Conservation (phyloP, 2,113 vertebrate species). For the Triplophysa tibetana region DNA sequence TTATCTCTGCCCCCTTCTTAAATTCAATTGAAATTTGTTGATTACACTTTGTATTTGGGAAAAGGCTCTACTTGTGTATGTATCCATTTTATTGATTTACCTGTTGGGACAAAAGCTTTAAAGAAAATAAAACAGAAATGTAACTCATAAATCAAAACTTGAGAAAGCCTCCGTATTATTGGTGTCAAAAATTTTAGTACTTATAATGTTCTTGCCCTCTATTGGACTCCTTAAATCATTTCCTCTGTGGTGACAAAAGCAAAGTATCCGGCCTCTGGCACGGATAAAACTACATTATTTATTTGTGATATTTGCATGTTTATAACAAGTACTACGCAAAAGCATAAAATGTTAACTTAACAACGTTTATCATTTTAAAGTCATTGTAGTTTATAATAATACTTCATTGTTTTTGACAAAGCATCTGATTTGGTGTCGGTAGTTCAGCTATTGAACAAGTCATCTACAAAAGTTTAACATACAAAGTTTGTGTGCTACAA, state of each 20-base stretch:
- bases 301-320: neutral
- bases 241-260: no score
- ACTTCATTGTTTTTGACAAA: slow-evolving; percentile 60
- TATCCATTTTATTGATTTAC: no score
- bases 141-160: no score
- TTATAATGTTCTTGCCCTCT: no score
- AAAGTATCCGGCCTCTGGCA: no score
- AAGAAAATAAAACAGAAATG: no score
- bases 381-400: slow-evolving; percentile 1
- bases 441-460: slow-evolving; percentile 49
- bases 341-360: slow-evolving; percentile 44
- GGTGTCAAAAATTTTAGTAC: no score
- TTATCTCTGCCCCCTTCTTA: neutral
- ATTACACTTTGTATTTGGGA: no score
- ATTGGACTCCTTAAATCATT: no score
- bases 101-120: neutral
- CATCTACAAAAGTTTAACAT: slow-evolving; percentile 66
- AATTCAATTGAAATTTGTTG: neutral
- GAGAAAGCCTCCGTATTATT: no score
- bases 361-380: slow-evolving; percentile 46
- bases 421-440: slow-evolving; percentile 61
- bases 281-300: no score
- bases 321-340: slow-evolving; percentile 31
- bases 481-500: slow-evolving; percentile 66
- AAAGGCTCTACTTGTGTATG: no score